Base-by-base conservation (phyloP, 1,140 invertebrate genomes). In the Procambarus virginalis region DNA sequence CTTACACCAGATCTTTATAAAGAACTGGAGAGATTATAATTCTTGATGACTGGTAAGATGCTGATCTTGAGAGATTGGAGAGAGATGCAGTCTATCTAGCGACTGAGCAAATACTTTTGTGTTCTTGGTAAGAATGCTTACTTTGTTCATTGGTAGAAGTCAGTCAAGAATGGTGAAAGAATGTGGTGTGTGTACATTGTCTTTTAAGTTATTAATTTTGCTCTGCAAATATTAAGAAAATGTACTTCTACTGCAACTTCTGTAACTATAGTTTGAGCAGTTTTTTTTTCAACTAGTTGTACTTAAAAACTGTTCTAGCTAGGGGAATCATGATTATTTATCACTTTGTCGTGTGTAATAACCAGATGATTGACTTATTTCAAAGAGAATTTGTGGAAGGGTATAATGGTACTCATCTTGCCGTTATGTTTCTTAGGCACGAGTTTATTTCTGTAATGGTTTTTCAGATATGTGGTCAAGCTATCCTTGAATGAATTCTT, bases 91-190 rank as follows among this genome's bases (percentile, higher is more conserved):
- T 2, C 55, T 58, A 10, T 58, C 17, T 64, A 17, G 20, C 78
- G 78, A 80, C 78, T 55, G 49, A 80, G 78, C 78, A 8, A 58
- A 80, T 58, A 49, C n/a, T 58, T n/a, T 80, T 80, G 49, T 80
- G 78, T 80, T 80, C 55, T 80, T 80, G 9, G 78, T 80, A 80
- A 58, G 78, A 58, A 80, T 80, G 78, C 48, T 80, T 80, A 55
- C 49, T 55, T 80, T 80, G 49, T 80, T 51, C 34, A 80, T 14
- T 58, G 48, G 78, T 55, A n/a, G 77, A 68, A 73, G 22, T 73
- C n/a, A 2, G n/a, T 73, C 3, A 34, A 73, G 49, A 46, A 17
- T 55, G 34, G 17, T 55, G 49, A 58, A 80, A 73, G 68, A 9
- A 73, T 73, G 22, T 73, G 22, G n/a, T 6, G n/a, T 6, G n/a